Evolutionary conservation across 2,113 vertebrate genomes (phyloP).

Genomic region (Paralichthys olivaceus): DNA sequence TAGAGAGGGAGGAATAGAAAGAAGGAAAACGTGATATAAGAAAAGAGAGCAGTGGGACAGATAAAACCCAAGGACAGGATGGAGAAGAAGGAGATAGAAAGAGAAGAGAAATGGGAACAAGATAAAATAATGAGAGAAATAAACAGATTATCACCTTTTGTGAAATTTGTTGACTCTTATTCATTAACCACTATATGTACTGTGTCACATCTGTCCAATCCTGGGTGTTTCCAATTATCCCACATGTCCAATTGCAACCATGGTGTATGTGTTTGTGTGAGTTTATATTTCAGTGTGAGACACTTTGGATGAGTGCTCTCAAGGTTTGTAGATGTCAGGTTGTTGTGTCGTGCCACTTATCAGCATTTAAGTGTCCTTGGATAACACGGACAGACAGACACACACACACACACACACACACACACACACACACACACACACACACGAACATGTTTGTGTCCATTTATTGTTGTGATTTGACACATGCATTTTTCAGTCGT

Average conservation of each 20-base stretch:
- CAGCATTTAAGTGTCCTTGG: slow-evolving; percentile 64
- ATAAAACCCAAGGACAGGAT: slow-evolving; percentile 55
- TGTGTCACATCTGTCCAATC: neutral
- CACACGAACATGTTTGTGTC: neutral
- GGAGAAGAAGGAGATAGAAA: neutral
- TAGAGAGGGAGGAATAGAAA: slow-evolving; percentile 3
- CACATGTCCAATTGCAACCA: slow-evolving; percentile 1
- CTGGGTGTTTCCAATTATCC: neutral
- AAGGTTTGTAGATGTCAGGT: slow-evolving; percentile 51
- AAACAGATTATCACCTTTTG: too few species aligned
- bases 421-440: slow-evolving; percentile 7
- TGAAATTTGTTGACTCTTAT: too few species aligned
- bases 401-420: neutral
- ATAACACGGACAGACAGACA: slow-evolving; percentile 26
- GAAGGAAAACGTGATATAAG: slow-evolving; percentile 13
- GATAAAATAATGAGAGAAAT: too few species aligned
- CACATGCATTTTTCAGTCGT: neutral
- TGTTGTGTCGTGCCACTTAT: slow-evolving; percentile 69
- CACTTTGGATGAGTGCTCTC: slow-evolving; percentile 44
- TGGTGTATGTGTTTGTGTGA: slow-evolving; percentile 8
- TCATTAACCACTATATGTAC: neutral
- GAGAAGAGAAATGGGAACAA: neutral
- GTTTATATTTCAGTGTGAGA: slow-evolving; percentile 31
- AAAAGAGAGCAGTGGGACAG: slow-evolving; percentile 24
- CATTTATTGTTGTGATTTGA: neutral